Base-by-base conservation (phyloP, 2,888 invertebrate genomes). In the Apamea sordens region DNA sequence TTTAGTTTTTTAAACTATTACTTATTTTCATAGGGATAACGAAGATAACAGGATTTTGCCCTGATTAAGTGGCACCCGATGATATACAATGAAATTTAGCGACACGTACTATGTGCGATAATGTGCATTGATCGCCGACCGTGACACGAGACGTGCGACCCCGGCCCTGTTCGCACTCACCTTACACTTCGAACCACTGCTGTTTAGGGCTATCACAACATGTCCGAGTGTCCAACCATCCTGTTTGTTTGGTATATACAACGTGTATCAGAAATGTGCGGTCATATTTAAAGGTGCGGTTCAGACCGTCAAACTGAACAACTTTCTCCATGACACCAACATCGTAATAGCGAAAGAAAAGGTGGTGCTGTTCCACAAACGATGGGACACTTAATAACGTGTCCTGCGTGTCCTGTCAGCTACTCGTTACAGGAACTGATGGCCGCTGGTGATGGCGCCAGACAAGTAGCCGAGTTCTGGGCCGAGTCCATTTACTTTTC, bases 131-230 rank as follows among this genome's bases (percentile, higher is more conserved):
- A 79, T 78, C 78, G 79, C 13, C 78, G 95, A 92, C 96, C 96
- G 92, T 96, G 96, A 95, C 96, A 94, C 92, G 81, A 50, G 92
- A 94, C 96, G 95, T 94, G 95, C 79, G 95, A 89, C 96, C 96
- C 92, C 92, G 94, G 88, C 86, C 83, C 85, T 88, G 86, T 88
- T 87, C 84, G 87, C 87, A 89, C 78, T 89, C 82, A 87, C 89
- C 86, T 88, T 86, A 89, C 83, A 85, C 83, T 87, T 89, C 84
- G 82, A 88, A 84, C 73, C 21, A 83, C 84, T 86, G 44, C n/a
- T 56, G 32, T 7, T 73, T 82, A 86, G 83, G 86, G 82, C 53
- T 79, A 65, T 72, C 70, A 75, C 82, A 53, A 10, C 36, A 68
- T 44, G 47, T 32, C 4, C 32, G 15, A 41, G 24, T 56, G 18